Conservation (phyloP, 2,888 invertebrate species). For the Liopterus haemorrhoidalis region DNA sequence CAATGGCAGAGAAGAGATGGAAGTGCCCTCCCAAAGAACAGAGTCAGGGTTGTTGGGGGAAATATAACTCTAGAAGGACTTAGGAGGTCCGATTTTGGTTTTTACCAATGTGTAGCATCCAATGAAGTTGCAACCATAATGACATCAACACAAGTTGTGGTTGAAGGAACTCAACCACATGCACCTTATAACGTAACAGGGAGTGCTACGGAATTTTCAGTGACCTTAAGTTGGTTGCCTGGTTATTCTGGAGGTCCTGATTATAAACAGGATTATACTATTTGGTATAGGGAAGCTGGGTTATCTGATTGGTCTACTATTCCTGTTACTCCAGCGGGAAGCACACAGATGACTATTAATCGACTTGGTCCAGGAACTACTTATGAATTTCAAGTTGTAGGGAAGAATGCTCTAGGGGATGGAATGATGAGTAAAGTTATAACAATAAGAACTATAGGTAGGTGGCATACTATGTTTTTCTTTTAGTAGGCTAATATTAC, state of each 20-base stretch:
- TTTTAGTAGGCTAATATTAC: not conserved
- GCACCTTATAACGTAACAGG: slow-evolving; percentile 94
- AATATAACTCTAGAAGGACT: slow-evolving; percentile 88
- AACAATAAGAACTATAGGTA: slow-evolving; percentile 84
- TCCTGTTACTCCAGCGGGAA: slow-evolving; percentile 86
- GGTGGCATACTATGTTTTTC: slow-evolving; percentile 39
- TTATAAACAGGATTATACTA: slow-evolving; percentile 90
- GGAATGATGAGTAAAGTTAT: slow-evolving; percentile 94
- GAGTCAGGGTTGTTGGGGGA: slow-evolving; percentile 73
- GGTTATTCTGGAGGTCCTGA: slow-evolving; percentile 93
- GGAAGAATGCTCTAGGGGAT: slow-evolving; percentile 89
- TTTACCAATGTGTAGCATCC: slow-evolving; percentile 91
- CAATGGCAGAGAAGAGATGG: slow-evolving; percentile 88
- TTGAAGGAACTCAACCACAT: slow-evolving; percentile 93
- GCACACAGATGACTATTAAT: slow-evolving; percentile 85
- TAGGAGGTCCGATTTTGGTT: slow-evolving; percentile 84
- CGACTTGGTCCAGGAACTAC: slow-evolving; percentile 82
- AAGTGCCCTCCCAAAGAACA: slow-evolving; percentile 70
- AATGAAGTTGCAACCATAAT: slow-evolving; percentile 96
- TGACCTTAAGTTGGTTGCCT: slow-evolving; percentile 87
- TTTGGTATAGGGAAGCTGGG: slow-evolving; percentile 88
- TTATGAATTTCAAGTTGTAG: slow-evolving; percentile 94
- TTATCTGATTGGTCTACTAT: slow-evolving; percentile 89
- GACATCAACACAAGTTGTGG: slow-evolving; percentile 79
- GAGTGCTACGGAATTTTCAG: slow-evolving; percentile 82